phyloP scores from a whole-genome alignment of 2,113 vertebrate genomes.

The Gorsachius goisagi region DNA sequence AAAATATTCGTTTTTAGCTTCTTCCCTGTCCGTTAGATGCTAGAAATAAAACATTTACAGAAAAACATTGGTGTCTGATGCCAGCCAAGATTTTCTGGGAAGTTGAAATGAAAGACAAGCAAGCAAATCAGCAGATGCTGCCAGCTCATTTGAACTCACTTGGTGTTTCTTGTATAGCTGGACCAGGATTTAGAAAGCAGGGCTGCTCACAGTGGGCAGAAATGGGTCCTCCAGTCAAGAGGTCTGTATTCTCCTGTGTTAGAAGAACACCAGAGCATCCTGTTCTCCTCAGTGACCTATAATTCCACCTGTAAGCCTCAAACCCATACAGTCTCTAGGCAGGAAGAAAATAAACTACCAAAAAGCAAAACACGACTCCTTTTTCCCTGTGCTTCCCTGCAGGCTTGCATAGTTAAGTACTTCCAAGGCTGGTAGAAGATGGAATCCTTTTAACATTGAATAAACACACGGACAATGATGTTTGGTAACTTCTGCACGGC shows the following conservation, averaged over 20 bases:
- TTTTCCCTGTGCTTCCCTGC: background rate
- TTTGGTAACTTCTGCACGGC: background rate
- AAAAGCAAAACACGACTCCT: background rate
- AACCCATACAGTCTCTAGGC: background rate
- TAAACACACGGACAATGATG: background rate
- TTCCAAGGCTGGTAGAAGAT: background rate
- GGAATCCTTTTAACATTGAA: background rate
- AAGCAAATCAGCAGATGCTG: background rate
- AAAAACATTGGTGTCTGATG: background rate
- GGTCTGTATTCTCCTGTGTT: background rate
- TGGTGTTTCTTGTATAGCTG: background rate
- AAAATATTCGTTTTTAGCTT: background rate
- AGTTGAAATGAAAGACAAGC: background rate
- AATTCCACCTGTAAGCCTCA: background rate
- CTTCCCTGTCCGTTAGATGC: background rate
- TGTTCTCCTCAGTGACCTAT: background rate
- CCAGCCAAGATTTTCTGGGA: background rate
- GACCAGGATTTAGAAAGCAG: background rate
- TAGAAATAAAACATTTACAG: background rate
- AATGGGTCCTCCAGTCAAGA: background rate
- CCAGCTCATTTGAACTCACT: background rate
- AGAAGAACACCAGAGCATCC: background rate
- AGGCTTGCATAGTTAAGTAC: background rate
- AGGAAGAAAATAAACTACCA: background rate
- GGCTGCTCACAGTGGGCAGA: background rate